A percentile compares a stretch with the other conserved stretches of the same genome.
These are phyloP conservation scores for Ametastegia equiseti DNA, from an alignment of 2,888 invertebrate genomes.

Conservation along the genomic window DNA sequence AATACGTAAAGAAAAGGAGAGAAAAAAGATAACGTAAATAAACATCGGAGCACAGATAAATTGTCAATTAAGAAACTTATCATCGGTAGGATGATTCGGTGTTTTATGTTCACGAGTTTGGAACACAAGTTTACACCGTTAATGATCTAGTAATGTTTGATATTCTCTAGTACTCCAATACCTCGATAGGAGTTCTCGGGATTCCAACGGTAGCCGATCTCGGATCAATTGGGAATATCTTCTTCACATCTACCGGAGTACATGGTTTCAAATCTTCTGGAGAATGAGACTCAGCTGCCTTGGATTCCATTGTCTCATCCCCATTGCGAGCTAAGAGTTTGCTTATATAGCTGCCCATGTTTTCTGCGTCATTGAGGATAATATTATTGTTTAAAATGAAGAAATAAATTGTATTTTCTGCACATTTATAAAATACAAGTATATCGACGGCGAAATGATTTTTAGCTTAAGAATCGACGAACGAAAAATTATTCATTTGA, in stretches of 20 bases:
- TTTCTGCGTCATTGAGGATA: not conserved
- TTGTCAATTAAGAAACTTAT: too few relatives aligned
- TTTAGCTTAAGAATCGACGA: not conserved
- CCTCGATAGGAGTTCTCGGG: slow-evolving; percentile 66
- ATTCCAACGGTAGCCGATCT: slow-evolving; percentile 66
- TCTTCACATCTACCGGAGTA: slow-evolving; percentile 60
- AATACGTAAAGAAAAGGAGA: too few relatives aligned
- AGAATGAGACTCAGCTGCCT: slow-evolving; percentile 36
- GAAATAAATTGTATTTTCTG: too few relatives aligned
- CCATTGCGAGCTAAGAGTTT: slow-evolving; percentile 58
- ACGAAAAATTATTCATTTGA: not conserved
- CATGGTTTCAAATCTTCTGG: slow-evolving; percentile 51
- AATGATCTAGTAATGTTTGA: too few relatives aligned
- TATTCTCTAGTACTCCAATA: slow-evolving; percentile 51
- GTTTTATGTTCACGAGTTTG: too few relatives aligned
- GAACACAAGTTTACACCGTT: too few relatives aligned
- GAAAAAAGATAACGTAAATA: too few relatives aligned
- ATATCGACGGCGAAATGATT: not conserved
- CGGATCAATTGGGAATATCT: slow-evolving; percentile 61
- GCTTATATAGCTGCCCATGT: slow-evolving; percentile 64
- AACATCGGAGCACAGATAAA: too few relatives aligned
- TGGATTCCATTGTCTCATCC: slow-evolving; percentile 52
- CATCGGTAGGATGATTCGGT: too few relatives aligned
- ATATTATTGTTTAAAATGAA: not conserved
- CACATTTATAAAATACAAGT: not conserved